Conservation (phyloP, 2,888 invertebrate genomes). For the Helobdella robusta region DNA sequence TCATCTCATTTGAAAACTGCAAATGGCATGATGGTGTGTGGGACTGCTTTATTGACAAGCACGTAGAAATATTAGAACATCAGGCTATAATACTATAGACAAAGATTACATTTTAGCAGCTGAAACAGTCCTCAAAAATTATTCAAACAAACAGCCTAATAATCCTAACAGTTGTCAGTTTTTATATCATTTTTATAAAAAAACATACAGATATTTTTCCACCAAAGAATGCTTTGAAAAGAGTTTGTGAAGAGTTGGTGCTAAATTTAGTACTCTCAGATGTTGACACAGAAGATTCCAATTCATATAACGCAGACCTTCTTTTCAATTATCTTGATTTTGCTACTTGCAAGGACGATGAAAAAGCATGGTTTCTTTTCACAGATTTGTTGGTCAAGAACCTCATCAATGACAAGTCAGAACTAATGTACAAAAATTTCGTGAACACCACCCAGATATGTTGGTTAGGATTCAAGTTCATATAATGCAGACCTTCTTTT, state of each 20-base stretch:
- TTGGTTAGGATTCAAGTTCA: too few relatives aligned
- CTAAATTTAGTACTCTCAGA: neutral
- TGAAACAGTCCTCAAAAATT: constrained; percentile 6
- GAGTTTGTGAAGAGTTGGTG: neutral
- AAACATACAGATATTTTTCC: neutral
- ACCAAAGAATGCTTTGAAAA: neutral
- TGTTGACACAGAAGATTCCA: neutral
- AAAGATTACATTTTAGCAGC: neutral
- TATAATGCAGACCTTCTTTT: neutral
- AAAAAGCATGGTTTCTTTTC: neutral
- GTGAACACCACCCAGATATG: neutral
- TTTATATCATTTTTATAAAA: constrained; percentile 10
- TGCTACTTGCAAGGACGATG: neutral
- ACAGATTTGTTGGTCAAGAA: neutral
- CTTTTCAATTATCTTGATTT: constrained; percentile 4
- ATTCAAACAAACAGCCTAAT: neutral
- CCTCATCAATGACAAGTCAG: neutral
- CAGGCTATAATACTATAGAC: neutral
- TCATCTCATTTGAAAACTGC: neutral
- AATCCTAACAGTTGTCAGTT: neutral
- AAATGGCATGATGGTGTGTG: constrained; percentile 1
- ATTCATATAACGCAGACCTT: neutral
- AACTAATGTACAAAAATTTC: neutral
- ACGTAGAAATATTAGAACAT: constrained; percentile 16
- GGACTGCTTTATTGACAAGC: neutral